Evolutionary conservation across 2,113 vertebrate species (phyloP).

Genomic region (Lampris incognitus): DNA sequence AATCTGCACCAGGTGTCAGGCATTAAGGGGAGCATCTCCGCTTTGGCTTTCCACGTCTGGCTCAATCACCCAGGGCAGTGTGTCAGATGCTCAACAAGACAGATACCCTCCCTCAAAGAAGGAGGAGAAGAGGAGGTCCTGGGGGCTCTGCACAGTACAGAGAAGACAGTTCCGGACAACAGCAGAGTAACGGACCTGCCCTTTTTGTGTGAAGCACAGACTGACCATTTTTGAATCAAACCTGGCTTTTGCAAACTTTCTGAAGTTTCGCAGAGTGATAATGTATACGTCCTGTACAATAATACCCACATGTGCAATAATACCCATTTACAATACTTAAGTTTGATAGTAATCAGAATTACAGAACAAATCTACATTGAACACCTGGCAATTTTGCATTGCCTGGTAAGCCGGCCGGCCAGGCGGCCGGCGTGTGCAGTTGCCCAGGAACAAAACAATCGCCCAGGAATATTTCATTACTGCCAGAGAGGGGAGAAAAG

Average conservation of each 20-base stretch:
- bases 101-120: conserved; percentile 31
- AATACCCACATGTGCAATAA: conserved; percentile 40
- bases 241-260: no score
- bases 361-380: conserved; percentile 55
- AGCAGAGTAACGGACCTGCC: conserved; percentile 23
- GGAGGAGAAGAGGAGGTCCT: conserved; percentile 30
- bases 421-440: conserved; percentile 31
- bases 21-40: conserved; percentile 76
- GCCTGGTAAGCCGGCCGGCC: not conserved
- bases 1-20: conserved; percentile 80
- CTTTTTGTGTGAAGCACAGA: conserved; percentile 36
- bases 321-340: conserved; percentile 20
- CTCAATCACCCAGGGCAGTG: conserved; percentile 74
- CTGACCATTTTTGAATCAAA: conserved; percentile 43
- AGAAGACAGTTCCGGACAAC: conserved; percentile 19
- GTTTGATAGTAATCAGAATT: conserved; percentile 53
- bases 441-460: conserved; percentile 62
- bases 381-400: conserved; percentile 56
- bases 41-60: conserved; percentile 73
- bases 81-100: conserved; percentile 72
- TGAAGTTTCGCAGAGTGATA: no score
- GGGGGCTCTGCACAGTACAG: conserved; percentile 7
- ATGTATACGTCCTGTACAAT: conserved; percentile 50
- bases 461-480: conserved; percentile 45
- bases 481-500: conserved; percentile 40